Percentiles rank a stretch among this genome's conserved stretches.
Evolutionary conservation across 37 sponge, comb jelly and placozoan species (phyloP).

Genomic region (Bolinopsis microptera): DNA sequence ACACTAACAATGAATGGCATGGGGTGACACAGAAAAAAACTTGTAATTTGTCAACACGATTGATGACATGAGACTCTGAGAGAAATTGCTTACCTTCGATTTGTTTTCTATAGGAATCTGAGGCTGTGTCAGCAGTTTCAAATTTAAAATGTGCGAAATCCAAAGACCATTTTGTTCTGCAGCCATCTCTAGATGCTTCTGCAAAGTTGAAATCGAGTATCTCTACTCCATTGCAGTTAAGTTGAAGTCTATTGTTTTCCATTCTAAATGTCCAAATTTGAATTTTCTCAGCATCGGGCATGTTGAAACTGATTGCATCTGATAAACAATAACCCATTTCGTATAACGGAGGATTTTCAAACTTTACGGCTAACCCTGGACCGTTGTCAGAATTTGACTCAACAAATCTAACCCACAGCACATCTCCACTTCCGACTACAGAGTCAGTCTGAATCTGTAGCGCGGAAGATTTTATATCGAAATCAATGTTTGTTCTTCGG

Average conservation of each 20-base stretch:
- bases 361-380: background rate
- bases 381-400: background rate
- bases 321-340: background rate
- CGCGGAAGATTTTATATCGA: background rate
- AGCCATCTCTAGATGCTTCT: background rate
- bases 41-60: no score
- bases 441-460: background rate
- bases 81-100: no score
- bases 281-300: background rate
- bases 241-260: background rate
- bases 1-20: no score
- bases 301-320: background rate
- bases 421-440: background rate
- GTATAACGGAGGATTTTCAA: background rate
- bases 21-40: no score
- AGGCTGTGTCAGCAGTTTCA: background rate
- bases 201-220: background rate
- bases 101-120: background rate
- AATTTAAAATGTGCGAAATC: background rate
- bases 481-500: background rate
- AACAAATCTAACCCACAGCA: background rate
- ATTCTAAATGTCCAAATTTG: background rate
- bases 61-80: no score
- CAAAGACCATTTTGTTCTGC: background rate
- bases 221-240: background rate